Conservation (phyloP, 2,797 vertebrate species). For the Melanotaenia nigrans region DNA sequence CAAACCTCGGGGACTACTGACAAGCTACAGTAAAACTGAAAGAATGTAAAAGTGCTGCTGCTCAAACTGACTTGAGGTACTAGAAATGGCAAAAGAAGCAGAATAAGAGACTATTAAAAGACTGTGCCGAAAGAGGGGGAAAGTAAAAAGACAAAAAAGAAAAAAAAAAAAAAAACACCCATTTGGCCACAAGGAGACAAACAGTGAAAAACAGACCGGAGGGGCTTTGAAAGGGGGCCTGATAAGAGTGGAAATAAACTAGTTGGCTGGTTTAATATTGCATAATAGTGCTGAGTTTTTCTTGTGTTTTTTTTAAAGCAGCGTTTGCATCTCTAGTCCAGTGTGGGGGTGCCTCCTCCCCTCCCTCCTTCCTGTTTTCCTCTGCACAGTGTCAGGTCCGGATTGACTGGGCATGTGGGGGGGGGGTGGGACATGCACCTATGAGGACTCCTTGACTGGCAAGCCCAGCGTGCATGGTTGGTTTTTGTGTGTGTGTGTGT, state of each 20-base stretch:
- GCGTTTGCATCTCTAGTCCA: conserved; percentile 87
- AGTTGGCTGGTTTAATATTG: conserved; percentile 99
- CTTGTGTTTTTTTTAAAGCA: conserved; percentile 82
- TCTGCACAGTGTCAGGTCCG: conserved; percentile 89
- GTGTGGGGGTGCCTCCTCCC: conserved; percentile 75
- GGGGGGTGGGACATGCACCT: conserved; percentile 62
- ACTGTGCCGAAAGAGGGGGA: conserved; percentile 40
- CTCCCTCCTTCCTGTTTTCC: conserved; percentile 76
- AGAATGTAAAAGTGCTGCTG: conserved; percentile 78
- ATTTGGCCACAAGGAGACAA: conserved; percentile 53
- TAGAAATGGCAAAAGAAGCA: conserved; percentile 64
- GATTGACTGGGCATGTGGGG: conserved; percentile 77
- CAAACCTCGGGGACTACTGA: conserved; percentile 26
- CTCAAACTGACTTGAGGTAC: conserved; percentile 80
- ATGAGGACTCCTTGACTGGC: conserved; percentile 82
- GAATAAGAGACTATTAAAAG: conserved; percentile 41
- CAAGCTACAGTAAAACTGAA: conserved; percentile 59
- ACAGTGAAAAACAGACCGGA: conserved; percentile 26
- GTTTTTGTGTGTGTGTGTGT: conserved; percentile 73
- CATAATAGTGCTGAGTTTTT: conserved; percentile 97
- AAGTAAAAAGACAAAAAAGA: conserved; percentile 35
- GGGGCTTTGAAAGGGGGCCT: conserved; percentile 48
- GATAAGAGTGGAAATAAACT: conserved; percentile 75
- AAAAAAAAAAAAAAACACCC: conserved; percentile 46
- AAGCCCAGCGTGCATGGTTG: conserved; percentile 63